Evolutionary conservation across 2,113 vertebrate species (phyloP).

Genomic region (Lepisosteus oculatus): DNA sequence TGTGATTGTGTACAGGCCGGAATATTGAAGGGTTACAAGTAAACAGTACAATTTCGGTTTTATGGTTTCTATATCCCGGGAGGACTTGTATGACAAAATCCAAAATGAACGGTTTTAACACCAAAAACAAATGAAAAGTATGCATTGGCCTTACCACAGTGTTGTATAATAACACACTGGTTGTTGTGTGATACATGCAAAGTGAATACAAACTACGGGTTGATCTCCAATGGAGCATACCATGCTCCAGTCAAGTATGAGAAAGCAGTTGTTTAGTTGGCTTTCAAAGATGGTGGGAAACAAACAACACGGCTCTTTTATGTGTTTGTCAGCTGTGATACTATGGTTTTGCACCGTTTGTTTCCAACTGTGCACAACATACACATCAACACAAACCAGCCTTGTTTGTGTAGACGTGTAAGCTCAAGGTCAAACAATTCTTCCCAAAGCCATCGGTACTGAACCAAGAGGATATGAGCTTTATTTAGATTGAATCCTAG

Average conservation of each 20-base stretch:
- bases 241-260: conserved; percentile 33
- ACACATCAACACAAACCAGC: neutral
- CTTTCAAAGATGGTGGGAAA: conserved; percentile 24
- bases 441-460: conserved; percentile 48
- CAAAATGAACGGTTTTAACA: conserved; percentile 68
- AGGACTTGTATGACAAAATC: conserved; percentile 64
- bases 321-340: conserved; percentile 15
- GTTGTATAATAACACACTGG: conserved; percentile 67
- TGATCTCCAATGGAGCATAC: conserved; percentile 42
- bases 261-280: conserved; percentile 24
- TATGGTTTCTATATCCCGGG: conserved; percentile 63
- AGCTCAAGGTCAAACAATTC: neutral
- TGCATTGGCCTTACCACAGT: conserved; percentile 61
- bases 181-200: conserved; percentile 43
- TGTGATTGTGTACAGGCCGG: conserved; percentile 45
- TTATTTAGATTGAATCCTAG: conserved; percentile 3
- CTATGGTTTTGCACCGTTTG: conserved; percentile 6
- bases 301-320: conserved; percentile 2
- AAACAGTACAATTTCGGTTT: conserved; percentile 73
- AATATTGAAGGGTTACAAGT: conserved; percentile 67
- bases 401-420: conserved; percentile 34
- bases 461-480: conserved; percentile 41
- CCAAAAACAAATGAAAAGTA: conserved; percentile 67
- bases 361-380: conserved; percentile 7
- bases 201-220: conserved; percentile 47